Evolutionary conservation across 2,888 invertebrate species (phyloP).

Genomic region (Amphipyra berbera): DNA sequence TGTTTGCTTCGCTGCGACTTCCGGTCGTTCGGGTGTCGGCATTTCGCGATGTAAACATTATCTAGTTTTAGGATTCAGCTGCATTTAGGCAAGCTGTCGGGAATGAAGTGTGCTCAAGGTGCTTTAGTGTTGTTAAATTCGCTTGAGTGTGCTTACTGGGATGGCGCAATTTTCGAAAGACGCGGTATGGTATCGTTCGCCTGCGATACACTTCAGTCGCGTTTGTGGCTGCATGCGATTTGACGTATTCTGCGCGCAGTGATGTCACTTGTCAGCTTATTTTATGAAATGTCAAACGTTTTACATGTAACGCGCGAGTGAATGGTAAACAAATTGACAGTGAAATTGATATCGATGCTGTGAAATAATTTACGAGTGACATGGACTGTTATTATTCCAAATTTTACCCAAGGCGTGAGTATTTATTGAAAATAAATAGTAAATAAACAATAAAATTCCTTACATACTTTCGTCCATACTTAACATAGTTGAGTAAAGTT

Average conservation of each 20-base stretch:
- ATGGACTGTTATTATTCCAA: constrained; percentile 90
- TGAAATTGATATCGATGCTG: constrained; percentile 83
- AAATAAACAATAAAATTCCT: constrained; percentile 87
- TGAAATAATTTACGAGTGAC: constrained; percentile 80
- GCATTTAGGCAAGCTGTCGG: constrained; percentile 84
- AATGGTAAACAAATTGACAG: constrained; percentile 87
- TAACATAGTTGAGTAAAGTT: constrained; percentile 63
- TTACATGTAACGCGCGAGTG: constrained; percentile 86
- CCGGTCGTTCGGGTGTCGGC: constrained; percentile 89
- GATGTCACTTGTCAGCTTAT: constrained; percentile 89
- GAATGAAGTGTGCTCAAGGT: constrained; percentile 89
- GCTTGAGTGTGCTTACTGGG: constrained; percentile 88
- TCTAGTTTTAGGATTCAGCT: constrained; percentile 85
- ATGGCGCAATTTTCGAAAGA: constrained; percentile 91
- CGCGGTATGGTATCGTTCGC: constrained; percentile 90
- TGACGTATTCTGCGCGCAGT: constrained; percentile 89
- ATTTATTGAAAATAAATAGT: constrained; percentile 76
- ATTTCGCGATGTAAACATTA: constrained; percentile 90
- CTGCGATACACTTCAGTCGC: constrained; percentile 90
- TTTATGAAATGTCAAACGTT: constrained; percentile 89
- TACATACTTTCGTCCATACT: constrained; percentile 79
- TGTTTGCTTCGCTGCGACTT: constrained; percentile 91
- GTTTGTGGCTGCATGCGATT: constrained; percentile 90
- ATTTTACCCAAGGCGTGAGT: constrained; percentile 90
- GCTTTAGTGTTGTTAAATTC: constrained; percentile 89